Conservation (phyloP, 2,797 vertebrate genomes). For the Miichthys miiuy region DNA sequence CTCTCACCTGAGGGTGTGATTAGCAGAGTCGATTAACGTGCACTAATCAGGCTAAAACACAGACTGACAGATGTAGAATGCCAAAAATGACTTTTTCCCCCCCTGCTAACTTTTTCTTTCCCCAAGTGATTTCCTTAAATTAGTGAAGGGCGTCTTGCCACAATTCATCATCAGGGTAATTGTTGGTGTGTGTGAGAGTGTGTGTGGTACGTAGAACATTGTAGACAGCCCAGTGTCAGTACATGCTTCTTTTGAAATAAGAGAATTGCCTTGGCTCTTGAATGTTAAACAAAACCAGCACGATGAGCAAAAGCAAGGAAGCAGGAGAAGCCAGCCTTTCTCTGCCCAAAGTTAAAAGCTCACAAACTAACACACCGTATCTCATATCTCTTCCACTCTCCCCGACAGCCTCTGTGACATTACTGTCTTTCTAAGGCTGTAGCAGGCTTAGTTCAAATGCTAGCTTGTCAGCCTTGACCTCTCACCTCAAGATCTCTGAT, state of each 20-base stretch:
- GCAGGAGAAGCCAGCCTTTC: not conserved
- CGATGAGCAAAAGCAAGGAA: not conserved
- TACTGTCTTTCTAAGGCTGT: no score
- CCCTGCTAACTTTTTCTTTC: constrained; percentile 63
- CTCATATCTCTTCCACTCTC: not conserved
- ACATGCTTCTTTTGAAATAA: constrained; percentile 17
- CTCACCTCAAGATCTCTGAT: no score
- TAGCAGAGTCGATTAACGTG: constrained; percentile 81
- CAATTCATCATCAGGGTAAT: constrained; percentile 70
- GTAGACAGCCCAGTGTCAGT: constrained; percentile 11
- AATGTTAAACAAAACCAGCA: constrained; percentile 9
- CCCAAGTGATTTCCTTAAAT: constrained; percentile 74
- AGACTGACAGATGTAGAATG: constrained; percentile 78
- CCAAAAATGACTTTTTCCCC: constrained; percentile 65
- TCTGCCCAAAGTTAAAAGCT: not conserved
- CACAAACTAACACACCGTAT: not conserved
- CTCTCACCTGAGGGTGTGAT: constrained; percentile 81
- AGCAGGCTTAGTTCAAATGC: no score
- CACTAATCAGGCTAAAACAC: constrained; percentile 80
- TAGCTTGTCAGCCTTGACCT: no score
- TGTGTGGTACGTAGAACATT: constrained; percentile 17
- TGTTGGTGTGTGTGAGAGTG: constrained; percentile 43
- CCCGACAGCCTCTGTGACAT: no score
- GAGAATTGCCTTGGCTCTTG: not conserved
- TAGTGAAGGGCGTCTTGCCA: constrained; percentile 64